Conservation (phyloP, 2,888 invertebrate genomes). For the Caenorhabditis doughertyi region DNA sequence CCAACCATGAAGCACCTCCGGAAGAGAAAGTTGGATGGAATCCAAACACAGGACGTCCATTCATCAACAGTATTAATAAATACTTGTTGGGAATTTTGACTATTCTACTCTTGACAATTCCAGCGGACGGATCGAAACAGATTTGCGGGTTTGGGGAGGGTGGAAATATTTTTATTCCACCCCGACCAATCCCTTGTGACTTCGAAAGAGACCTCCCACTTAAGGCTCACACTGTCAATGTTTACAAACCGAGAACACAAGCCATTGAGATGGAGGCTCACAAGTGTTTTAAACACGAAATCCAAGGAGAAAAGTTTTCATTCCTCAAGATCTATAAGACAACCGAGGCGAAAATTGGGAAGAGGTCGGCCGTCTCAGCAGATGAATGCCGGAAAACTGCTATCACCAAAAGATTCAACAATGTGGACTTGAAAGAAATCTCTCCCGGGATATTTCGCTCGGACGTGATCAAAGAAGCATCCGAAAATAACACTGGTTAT, state of each 20-base stretch:
- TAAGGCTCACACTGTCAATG: neutral
- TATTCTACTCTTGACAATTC: too few relatives aligned
- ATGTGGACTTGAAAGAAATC: neutral
- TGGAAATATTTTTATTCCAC: too few relatives aligned
- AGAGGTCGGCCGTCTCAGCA: neutral
- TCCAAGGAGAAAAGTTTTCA: neutral
- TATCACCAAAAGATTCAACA: neutral
- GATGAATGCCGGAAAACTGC: neutral
- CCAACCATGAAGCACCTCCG: neutral
- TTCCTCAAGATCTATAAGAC: neutral
- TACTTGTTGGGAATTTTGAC: too few relatives aligned
- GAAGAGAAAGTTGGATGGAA: neutral
- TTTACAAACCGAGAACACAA: neutral
- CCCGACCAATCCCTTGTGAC: too few relatives aligned
- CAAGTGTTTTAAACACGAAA: neutral
- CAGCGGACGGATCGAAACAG: too few relatives aligned
- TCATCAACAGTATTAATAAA: neutral
- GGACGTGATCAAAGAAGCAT: neutral
- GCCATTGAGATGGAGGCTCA: neutral
- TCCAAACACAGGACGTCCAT: neutral
- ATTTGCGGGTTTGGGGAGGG: too few relatives aligned
- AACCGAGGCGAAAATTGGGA: neutral
- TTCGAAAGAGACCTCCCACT: too few relatives aligned
- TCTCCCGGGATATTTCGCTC: neutral
- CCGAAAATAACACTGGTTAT: neutral